Evolutionary conservation across 2,888 invertebrate species (phyloP), one percentile per base, ranked within the genome.

Genomic region (Deilephila elpenor): DNA sequence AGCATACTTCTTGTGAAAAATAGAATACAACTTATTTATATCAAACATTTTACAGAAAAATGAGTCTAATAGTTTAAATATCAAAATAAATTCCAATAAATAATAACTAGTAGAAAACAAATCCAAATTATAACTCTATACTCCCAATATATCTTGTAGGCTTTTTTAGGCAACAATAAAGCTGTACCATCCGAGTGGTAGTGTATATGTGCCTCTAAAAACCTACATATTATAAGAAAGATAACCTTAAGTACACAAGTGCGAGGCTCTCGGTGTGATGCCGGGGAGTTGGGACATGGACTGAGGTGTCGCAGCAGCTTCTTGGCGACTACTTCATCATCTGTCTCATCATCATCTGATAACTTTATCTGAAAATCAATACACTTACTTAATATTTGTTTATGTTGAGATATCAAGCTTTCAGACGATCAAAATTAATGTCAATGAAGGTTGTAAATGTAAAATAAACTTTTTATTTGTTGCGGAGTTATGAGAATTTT

Each of bases 191-290:
- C 44, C 3, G 56, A n/a, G 14, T n/a, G 71, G 19, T 37, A 51
- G n/a, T 59, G 34, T 37, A 7, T 59, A 8, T 37, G 19, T 37
- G 37, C 20, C 32, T n/a, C 51, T 56, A 53, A 20, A 59, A 72
- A 44, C 25, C n/a, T 53, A n/a, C 56, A 59, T 59, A 25, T 53
- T 70, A 51, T 62, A 14, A 51, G 17, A 62, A 72, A 11, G 44
- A 37, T 67, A 53, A 94, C 96, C 82, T 97, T 96, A 11, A 98
- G 95, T 17, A 98, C 98, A 92, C 98, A 98, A 61, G 97, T 96
- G 51, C 98, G 95, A 3, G 97, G 97, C 84, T 98, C 98, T 56
- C 98, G 95, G 64, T 96, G 96, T 0, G 96, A 96, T 8, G 96
- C 96, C 4, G 94, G 93, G 29, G 95, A 95, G 82, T 90, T 90